Percentiles rank a stretch among this genome's conserved stretches.
phyloP scores from a whole-genome alignment of 2,113 vertebrate species.

The Ciconia maguari region DNA sequence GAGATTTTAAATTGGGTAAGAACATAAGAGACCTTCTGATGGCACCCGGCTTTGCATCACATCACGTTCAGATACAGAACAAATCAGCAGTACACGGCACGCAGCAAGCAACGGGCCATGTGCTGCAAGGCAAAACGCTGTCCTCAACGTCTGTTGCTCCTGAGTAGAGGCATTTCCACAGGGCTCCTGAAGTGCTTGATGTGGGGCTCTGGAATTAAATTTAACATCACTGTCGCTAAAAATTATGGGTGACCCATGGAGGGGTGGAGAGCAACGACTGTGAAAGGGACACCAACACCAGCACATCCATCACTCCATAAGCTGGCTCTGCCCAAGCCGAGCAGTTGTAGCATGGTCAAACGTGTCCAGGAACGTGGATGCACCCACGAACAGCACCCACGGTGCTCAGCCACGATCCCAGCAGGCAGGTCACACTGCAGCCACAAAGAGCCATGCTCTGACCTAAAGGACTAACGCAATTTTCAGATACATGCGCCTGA shows the following conservation, averaged over 20 bases:
- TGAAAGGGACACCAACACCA: too few species aligned
- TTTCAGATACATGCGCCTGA: fast-evolving
- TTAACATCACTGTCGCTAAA: not conserved
- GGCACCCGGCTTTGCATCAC: not conserved
- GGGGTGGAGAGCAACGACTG: not conserved
- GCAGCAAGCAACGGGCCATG: fast-evolving
- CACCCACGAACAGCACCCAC: not conserved
- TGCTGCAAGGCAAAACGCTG: not conserved
- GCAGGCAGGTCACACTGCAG: not conserved
- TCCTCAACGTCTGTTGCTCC: fast-evolving
- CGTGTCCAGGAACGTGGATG: fast-evolving
- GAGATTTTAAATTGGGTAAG: not conserved
- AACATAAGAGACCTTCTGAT: not conserved
- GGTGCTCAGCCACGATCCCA: not conserved
- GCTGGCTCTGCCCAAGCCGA: not conserved
- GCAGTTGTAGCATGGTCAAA: not conserved
- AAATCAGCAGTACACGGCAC: fast-evolving
- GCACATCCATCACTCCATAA: fast-evolving
- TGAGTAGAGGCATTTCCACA: not conserved
- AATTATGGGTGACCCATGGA: not conserved
- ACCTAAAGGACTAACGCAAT: not conserved
- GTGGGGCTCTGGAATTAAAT: not conserved
- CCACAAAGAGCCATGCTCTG: not conserved
- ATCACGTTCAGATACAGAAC: not conserved
- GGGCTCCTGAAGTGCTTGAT: not conserved